Conservation (phyloP, 2,888 invertebrate species). For the Drosophila lacicola region DNA sequence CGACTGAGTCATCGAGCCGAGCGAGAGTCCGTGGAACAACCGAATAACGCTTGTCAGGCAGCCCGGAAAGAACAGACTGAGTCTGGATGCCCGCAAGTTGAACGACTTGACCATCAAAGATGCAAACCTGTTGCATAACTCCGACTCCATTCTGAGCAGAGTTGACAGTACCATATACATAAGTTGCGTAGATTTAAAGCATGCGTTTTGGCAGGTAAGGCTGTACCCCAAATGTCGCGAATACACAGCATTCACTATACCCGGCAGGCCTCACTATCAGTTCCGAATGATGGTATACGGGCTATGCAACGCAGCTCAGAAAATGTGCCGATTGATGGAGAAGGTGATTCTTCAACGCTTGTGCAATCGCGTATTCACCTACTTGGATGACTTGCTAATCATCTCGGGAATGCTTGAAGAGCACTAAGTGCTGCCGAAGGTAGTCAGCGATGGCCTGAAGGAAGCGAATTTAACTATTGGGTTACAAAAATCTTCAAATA, state of each 20-base stretch:
- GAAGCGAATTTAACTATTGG: background rate
- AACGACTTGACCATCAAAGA: background rate
- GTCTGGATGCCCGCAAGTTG: constrained; percentile 4
- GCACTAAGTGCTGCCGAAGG: background rate
- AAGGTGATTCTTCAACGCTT: no score
- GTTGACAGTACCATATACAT: constrained; percentile 3
- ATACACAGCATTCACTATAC: no score
- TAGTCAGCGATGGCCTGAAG: no score
- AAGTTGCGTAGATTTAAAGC: constrained; percentile 1
- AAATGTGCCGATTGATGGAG: background rate
- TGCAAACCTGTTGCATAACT: background rate
- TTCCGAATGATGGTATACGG: background rate
- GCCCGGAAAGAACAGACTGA: background rate
- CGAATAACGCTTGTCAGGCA: background rate
- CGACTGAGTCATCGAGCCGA: background rate
- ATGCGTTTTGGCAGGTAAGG: no score
- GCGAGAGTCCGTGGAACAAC: background rate
- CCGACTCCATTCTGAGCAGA: background rate
- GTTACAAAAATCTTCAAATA: background rate
- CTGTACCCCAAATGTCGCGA: no score
- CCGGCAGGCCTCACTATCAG: no score
- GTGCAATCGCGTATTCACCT: background rate
- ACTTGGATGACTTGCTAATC: background rate
- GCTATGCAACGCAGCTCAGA: background rate
- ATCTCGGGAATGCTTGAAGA: background rate